Conservation (phyloP, 2,797 vertebrate genomes). For the Adrianichthys oophorus region DNA sequence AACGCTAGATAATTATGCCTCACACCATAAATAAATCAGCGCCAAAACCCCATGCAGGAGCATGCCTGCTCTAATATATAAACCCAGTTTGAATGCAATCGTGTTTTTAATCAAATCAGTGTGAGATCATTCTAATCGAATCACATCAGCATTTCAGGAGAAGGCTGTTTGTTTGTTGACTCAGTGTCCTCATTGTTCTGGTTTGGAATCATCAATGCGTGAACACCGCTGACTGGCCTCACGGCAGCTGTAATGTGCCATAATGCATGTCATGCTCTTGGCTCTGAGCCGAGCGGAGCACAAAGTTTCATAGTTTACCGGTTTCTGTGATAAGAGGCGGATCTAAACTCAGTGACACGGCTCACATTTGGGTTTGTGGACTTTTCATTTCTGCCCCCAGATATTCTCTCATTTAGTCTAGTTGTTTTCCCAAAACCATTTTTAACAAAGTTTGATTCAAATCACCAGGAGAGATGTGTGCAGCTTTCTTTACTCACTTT, state of each 20-base stretch:
- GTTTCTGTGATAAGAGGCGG: slow-evolving; percentile 20
- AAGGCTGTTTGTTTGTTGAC: slow-evolving; percentile 56
- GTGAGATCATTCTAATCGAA: slow-evolving; percentile 63
- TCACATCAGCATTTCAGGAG: slow-evolving; percentile 39
- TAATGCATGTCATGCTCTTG: slow-evolving; percentile 66
- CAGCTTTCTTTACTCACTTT: slow-evolving; percentile 3
- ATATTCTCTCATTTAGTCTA: slow-evolving; percentile 21
- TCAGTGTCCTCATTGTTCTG: slow-evolving; percentile 49
- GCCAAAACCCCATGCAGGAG: slow-evolving; percentile 2
- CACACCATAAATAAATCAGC: slow-evolving; percentile 15
- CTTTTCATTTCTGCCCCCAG: slow-evolving; percentile 19
- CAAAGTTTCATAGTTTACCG: slow-evolving; percentile 17
- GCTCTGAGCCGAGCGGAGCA: slow-evolving; percentile 9
- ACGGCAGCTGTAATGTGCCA: slow-evolving; percentile 38
- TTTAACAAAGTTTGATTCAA: no score
- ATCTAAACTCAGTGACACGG: slow-evolving; percentile 52
- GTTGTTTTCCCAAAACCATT: no score
- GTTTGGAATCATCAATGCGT: slow-evolving; percentile 45
- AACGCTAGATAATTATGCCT: not conserved
- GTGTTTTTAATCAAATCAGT: slow-evolving; percentile 62
- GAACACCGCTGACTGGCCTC: slow-evolving; percentile 43
- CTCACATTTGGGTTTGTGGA: slow-evolving; percentile 24
- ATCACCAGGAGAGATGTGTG: not conserved
- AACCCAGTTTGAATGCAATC: slow-evolving; percentile 50
- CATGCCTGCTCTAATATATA: slow-evolving; percentile 36